Percentiles rank a stretch among this genome's conserved stretches.
These are phyloP conservation scores for Heliopora coerulea DNA, from an alignment of 92 coral and sea anemone species.

Conservation along the genomic window DNA sequence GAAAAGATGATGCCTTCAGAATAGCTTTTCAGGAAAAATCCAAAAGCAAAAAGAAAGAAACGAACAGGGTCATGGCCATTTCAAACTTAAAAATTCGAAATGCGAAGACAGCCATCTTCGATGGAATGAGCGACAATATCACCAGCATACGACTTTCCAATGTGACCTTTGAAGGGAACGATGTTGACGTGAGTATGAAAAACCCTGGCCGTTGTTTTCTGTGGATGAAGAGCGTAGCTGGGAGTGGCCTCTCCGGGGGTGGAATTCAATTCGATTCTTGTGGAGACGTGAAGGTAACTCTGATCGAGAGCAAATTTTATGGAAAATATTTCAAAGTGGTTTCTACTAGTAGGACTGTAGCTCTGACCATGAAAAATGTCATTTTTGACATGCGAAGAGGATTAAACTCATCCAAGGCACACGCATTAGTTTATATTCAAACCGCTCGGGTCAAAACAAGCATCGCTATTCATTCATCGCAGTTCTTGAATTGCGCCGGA, in stretches of 20 bases:
- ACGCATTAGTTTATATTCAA: not conserved
- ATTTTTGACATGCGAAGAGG: not conserved
- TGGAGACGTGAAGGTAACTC: not conserved
- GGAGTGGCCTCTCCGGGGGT: not conserved
- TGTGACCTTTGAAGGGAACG: not conserved
- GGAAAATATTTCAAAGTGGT: slow-evolving; percentile 17
- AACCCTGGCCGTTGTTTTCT: not conserved
- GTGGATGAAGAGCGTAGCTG: not conserved
- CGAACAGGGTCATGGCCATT: not conserved
- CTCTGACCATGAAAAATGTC: not conserved
- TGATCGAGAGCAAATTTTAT: not conserved
- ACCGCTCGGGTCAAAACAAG: not conserved
- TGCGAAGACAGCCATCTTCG: slow-evolving; percentile 5
- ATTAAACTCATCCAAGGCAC: not conserved
- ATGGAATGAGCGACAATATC: not conserved
- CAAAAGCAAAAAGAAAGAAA: not conserved
- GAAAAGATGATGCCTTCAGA: slow-evolving; percentile 4
- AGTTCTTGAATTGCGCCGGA: not conserved
- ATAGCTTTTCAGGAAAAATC: not conserved
- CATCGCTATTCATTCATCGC: not conserved
- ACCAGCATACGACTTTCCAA: not conserved
- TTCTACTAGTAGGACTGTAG: not conserved
- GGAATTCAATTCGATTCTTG: slow-evolving; percentile 12
- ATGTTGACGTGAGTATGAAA: not conserved
- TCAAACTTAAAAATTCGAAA: slow-evolving; percentile 3